Evolutionary conservation across 2,113 vertebrate species (phyloP).

Genomic region (Trochalopteron elliotii): DNA sequence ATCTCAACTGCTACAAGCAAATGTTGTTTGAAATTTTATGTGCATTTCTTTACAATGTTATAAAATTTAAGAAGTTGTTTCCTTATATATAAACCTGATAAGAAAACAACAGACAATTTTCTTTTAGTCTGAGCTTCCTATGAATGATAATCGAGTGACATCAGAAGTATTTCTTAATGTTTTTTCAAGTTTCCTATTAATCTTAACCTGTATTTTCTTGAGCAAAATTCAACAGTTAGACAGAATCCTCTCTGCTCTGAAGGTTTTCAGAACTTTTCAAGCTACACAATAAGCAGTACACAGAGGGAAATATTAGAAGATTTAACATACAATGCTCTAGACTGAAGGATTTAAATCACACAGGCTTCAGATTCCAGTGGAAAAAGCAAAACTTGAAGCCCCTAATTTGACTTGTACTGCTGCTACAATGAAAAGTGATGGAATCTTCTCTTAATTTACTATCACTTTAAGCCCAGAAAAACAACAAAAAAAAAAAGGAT

Average conservation of each 20-base stretch:
- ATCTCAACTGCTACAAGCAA: background rate
- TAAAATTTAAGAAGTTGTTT: background rate
- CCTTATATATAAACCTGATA: background rate
- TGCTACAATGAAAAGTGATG: accelerated
- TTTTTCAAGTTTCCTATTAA: background rate
- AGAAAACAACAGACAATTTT: background rate
- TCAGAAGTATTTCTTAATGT: background rate
- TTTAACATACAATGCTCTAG: background rate
- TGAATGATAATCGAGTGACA: background rate
- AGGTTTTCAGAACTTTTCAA: background rate
- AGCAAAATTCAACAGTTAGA: background rate
- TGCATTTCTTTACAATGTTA: background rate
- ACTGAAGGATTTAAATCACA: background rate
- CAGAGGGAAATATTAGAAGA: background rate
- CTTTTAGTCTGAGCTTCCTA: background rate
- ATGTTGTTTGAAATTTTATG: background rate
- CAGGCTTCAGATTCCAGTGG: background rate
- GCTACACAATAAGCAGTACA: accelerated
- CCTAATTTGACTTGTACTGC: accelerated
- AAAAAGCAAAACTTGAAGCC: background rate
- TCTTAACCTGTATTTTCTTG: background rate
- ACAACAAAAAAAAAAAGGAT: accelerated
- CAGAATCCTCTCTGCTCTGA: background rate
- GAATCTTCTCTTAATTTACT: background rate
- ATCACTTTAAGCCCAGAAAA: background rate